Base-by-base conservation (phyloP, 2,888 invertebrate species). In the Sclerodermus sp. region DNA sequence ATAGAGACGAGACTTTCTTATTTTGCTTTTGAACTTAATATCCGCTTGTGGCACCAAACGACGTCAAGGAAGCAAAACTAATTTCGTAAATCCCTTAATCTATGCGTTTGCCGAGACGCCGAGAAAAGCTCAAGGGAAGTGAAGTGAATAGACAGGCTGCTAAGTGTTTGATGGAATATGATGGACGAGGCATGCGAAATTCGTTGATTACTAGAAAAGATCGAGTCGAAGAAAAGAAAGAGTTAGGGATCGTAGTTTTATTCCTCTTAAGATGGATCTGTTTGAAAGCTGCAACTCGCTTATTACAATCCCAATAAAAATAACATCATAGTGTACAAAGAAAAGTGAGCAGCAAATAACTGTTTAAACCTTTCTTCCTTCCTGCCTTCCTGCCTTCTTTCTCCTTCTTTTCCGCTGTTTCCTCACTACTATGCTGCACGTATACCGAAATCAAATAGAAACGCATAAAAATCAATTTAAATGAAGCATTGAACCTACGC, bases 151-250 rank as follows among this genome's bases (percentile, higher is more conserved):
- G 60, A 50, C 55, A 40, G 48, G 58, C 47, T 53, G 53, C 8
- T 47, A 57, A 67, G 59, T 55, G 57, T 62, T 64, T 71, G 72
- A 71, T 71, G 71, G 71, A 71, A 70, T 64, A 71, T 71, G 71
- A 71, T 71, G 71, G 64, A 71, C 66, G 70, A 71, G 71, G 60
- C 54, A 57, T 54, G 58, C 53, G 52, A 64, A 65, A 58, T 61
- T 60, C 51, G 49, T 56, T 65, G 63, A 66, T 63, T 67, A 66
- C 59, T 54, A 50, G 49, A 55, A 45, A 49, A 52, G 65, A 60
- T 58, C 49, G 23, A 23, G 23, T 23, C 8, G 8, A 23, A 23
- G 38, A 43, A 13, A 42, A 23, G 42, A 15, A 31, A 36, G 39
- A 30, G 6, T 5, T 29, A 45, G 46, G 29, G 36, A 17, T 42